Conservation (phyloP, 2,797 vertebrate genomes). For the Gadopsis bispinosus region DNA sequence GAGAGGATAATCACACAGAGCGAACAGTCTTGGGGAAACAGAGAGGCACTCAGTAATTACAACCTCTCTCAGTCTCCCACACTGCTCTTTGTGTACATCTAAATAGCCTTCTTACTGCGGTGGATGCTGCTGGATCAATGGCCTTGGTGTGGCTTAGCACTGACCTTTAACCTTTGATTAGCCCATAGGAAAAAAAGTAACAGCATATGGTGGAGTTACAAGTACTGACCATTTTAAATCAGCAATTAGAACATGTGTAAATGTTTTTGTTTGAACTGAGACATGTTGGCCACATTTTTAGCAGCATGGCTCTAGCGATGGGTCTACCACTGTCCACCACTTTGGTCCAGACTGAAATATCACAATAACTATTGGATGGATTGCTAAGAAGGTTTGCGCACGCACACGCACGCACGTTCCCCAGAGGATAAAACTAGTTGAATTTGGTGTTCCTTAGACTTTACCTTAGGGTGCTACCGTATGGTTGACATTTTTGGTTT, state of each 20-base stretch:
- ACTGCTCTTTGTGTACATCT: constrained; percentile 67
- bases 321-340: background rate
- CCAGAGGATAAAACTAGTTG: background rate
- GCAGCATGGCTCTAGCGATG: background rate
- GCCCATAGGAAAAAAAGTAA: background rate
- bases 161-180: constrained; percentile 61
- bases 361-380: background rate
- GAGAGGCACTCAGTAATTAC: constrained; percentile 76
- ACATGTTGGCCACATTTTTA: constrained; percentile 7
- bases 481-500: background rate
- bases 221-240: constrained; percentile 12
- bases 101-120: constrained; percentile 67
- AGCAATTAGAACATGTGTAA: constrained; percentile 1
- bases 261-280: constrained; percentile 18
- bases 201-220: background rate
- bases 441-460: background rate
- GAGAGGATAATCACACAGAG: constrained; percentile 82
- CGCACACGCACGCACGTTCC: background rate
- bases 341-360: background rate
- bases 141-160: constrained; percentile 50
- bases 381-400: background rate
- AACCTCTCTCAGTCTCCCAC: constrained; percentile 64
- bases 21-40: constrained; percentile 79
- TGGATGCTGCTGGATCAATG: constrained; percentile 60
- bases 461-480: background rate